A percentile compares a stretch with the other conserved stretches of the same genome.
Conservation (phyloP, 2,888 invertebrate genomes). For the Cerastoderma edule region DNA sequence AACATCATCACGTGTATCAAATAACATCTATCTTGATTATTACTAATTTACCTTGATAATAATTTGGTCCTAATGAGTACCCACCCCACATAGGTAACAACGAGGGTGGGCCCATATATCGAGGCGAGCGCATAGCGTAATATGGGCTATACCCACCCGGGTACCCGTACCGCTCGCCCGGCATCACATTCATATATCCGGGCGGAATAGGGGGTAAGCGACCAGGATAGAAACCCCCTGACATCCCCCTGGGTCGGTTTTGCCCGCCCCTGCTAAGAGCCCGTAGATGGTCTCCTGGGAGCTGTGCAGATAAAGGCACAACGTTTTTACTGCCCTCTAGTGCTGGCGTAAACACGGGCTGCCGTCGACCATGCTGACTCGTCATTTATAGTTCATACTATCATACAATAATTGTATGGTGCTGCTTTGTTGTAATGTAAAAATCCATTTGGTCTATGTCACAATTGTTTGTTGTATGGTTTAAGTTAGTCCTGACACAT, state of each 20-base stretch:
- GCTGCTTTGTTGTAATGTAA: too few species aligned
- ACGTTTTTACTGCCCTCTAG: conserved; percentile 52
- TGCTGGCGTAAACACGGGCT: conserved; percentile 47
- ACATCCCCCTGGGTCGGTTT: background rate
- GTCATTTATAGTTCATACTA: conserved; percentile 6
- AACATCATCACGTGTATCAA: too few species aligned
- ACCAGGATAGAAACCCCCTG: conserved; percentile 8
- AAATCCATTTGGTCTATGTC: too few species aligned
- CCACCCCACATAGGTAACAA: conserved; percentile 54
- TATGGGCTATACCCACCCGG: background rate
- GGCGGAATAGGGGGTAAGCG: background rate
- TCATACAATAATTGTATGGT: too few species aligned
- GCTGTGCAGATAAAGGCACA: conserved; percentile 28
- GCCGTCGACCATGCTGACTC: conserved; percentile 12
- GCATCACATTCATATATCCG: conserved; percentile 9
- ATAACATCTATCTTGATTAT: too few species aligned
- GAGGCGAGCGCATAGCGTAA: conserved; percentile 2
- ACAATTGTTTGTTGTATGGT: too few species aligned
- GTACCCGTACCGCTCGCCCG: conserved; percentile 1
- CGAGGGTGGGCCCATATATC: conserved; percentile 47
- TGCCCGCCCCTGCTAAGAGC: conserved; percentile 8
- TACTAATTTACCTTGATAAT: conserved; percentile 47
- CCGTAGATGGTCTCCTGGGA: conserved; percentile 20
- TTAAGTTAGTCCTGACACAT: too few species aligned
- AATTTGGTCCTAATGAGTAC: conserved; percentile 38